These are phyloP conservation scores for Tribolium castaneum DNA, from an alignment of 1,140 invertebrate genomes.

Conservation along the genomic window DNA sequence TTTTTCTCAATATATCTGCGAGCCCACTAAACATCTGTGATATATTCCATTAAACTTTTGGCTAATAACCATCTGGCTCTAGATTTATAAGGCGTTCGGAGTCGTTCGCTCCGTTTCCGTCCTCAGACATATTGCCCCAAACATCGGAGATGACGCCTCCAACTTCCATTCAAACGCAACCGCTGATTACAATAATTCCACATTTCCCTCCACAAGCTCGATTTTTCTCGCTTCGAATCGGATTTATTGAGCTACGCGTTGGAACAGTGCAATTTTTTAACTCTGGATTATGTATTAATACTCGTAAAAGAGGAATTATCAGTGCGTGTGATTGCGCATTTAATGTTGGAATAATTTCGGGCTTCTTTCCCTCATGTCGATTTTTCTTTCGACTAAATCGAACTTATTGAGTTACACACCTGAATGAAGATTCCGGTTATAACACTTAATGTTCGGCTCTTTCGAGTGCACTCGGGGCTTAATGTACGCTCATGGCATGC, in stretches of 20 bases:
- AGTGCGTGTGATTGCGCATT: not conserved
- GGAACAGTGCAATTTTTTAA: too few relatives aligned
- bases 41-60: conserved; percentile 61
- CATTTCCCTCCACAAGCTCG: too few relatives aligned
- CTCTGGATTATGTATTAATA: too few relatives aligned
- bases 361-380: not conserved
- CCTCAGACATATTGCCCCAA: conserved; percentile 37
- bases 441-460: conserved; percentile 28
- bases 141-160: conserved; percentile 30
- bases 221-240: too few relatives aligned
- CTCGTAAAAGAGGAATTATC: not conserved
- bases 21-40: conserved; percentile 57
- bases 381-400: not conserved
- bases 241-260: too few relatives aligned
- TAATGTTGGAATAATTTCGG: not conserved
- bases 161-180: conserved; percentile 3
- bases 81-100: conserved; percentile 52
- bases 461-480: conserved; percentile 14
- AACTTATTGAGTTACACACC: conserved; percentile 12
- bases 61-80: conserved; percentile 58
- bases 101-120: conserved; percentile 29
- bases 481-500: conserved; percentile 10
- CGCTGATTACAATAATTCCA: not conserved
- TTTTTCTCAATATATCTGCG: conserved; percentile 62
- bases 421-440: not conserved